Evolutionary conservation across 2,113 vertebrate genomes (phyloP), one percentile per base, ranked within the genome.

Genomic region (Malurus melanocephalus): DNA sequence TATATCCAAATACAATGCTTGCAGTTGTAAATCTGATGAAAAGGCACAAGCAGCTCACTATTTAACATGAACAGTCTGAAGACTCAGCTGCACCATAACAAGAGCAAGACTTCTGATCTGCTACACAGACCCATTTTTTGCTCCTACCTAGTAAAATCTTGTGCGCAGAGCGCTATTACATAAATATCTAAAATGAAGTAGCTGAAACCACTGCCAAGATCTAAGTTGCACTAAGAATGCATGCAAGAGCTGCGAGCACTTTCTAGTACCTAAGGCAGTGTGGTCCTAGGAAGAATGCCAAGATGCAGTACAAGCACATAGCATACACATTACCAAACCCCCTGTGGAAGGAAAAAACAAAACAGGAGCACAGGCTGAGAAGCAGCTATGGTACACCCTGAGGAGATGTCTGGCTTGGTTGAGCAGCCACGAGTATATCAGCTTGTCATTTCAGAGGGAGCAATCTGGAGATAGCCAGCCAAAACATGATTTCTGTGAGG

Each of bases 331-430:
- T 19, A 42, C 15, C 30, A 56, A 92, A 30, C 0, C 0, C 2
- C 4, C 5, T n/a, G 23, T 6, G n/a, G 7, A 0, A 51, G 19
- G 24, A n/a, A 10, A 28, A 20, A 33, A 21, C 1, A 28, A 28
- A 86, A 21, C 26, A 17, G 46, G 27, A 46, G 45, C 11, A 60
- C 13, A 56, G 19, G 40, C 43, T 68, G 40, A 76, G 42, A 80
- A 80, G 30, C 3, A 52, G 23, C 20, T 77, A 11, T 14, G 16
- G 17, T 46, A 59, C 18, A 55, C 8, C 9, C 16, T 33, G n/a
- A 83, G 43, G 22, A 55, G 7, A 2, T 43, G 13, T 59, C 46
- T 77, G 26, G 18, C 51, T 59, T 69, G 13, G 11, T 8, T 83
- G 9, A 40, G 10, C 26, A 48, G 23, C 16, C 85, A 35, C 9